Evolutionary conservation across 64 coral and sea anemone genomes (phyloP), one percentile per base, ranked within the genome.

Genomic region (Stichodactyla mertensii): DNA sequence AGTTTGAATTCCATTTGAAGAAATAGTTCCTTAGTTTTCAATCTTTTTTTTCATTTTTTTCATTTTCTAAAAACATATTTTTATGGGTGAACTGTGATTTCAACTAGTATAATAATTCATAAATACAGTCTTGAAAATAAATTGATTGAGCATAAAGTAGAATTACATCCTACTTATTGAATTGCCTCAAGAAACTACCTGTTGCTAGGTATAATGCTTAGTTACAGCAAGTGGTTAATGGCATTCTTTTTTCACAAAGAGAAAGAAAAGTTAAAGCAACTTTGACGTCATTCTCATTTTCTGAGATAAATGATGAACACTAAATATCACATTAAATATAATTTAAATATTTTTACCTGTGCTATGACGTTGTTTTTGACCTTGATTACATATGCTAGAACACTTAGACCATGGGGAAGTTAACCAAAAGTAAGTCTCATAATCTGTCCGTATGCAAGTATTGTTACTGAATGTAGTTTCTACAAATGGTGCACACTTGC

Each of bases 321-420:
- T 22, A 66, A 66, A n/a, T 66, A 66, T 66, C 8, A 19, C 62
- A 7, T 66, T 66, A 66, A 20, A 66, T 18, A 66, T 66, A 66
- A 66, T 66, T n/a, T 7, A 74, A 74, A 31, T n/a, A 27, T 9
- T 3, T 89, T 86, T 88, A 99, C 97, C 97, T 90, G 83, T 84
- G 14, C 89, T 80, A 16, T 85, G 80, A 78, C 93, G 90, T 2
- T 19, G 54, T 55, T 83, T 85, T 19, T 85, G 85, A 55, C 97
- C 97, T 80, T 95, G 84, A 28, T 95, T 92, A 78, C 97, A 99
- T 81, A 99, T 99, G 85, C 93, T 99, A 52, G 97, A 99, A 52
- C 97, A 99, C 14, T 86, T 45, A 4, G 89, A 84, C 97, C 97
- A 99, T 23, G 45, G 54, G 1, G 93, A 87, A 22, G 51, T 71